Evolutionary conservation across 1,140 invertebrate species (phyloP).

Genomic region (Cherax destructor): DNA sequence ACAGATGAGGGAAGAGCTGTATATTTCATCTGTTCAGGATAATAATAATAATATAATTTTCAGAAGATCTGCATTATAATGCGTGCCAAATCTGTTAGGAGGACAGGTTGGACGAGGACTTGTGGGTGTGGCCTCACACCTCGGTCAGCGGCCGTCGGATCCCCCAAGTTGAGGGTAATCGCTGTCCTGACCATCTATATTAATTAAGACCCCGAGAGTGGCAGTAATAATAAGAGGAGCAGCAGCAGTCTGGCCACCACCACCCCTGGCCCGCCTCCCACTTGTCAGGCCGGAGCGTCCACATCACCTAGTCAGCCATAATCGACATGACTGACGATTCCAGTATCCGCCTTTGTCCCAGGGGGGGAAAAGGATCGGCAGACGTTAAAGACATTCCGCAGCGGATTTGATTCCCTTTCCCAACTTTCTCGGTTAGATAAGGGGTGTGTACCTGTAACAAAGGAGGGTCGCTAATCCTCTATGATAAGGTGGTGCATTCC

Average conservation of each 20-base stretch:
- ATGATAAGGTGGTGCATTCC: constrained; percentile 63
- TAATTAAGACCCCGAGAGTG: no score
- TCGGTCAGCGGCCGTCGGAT: not conserved
- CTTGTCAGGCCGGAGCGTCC: not conserved
- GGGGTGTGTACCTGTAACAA: constrained; percentile 62
- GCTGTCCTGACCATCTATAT: not conserved
- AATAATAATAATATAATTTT: no score
- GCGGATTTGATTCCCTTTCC: constrained; percentile 64
- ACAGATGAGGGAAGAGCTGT: no score
- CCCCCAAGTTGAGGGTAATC: constrained; percentile 23
- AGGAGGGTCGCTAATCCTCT: constrained; percentile 60
- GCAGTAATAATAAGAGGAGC: no score
- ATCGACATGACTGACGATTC: constrained; percentile 28
- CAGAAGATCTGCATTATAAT: no score
- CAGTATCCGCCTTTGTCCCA: constrained; percentile 17
- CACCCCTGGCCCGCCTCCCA: no score
- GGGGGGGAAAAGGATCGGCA: constrained; percentile 46
- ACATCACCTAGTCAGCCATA: constrained; percentile 9
- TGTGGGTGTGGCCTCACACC: no score
- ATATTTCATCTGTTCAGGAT: no score
- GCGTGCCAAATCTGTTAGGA: no score
- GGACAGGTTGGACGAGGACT: no score
- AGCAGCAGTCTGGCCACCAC: no score
- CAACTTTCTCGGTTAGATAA: constrained; percentile 58
- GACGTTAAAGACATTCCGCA: constrained; percentile 58